phyloP scores from a whole-genome alignment of 2,888 invertebrate species.

The Orgyia antiqua region DNA sequence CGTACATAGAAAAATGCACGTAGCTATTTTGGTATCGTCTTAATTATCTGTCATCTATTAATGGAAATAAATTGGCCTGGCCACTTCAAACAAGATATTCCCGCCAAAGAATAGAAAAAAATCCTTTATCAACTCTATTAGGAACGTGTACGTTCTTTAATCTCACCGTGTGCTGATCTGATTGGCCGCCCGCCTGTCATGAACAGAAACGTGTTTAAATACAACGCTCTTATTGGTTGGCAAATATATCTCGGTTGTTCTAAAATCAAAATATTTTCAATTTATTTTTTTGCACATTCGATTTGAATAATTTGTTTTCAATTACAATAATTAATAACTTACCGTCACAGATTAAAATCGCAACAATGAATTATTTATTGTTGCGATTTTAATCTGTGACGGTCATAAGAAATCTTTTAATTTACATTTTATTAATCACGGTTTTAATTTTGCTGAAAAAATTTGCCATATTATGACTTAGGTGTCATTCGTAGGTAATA shows the following conservation, averaged over 20 bases:
- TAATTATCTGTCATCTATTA: no score
- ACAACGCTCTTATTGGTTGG: constrained; percentile 57
- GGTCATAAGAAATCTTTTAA: no score
- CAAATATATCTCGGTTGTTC: constrained; percentile 29
- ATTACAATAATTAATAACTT: constrained; percentile 17
- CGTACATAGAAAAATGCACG: no score
- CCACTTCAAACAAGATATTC: constrained; percentile 25
- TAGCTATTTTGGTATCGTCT: no score
- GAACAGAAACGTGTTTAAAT: constrained; percentile 65
- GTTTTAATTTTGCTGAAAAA: no score
- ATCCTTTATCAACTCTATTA: constrained; percentile 58
- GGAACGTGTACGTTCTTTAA: constrained; percentile 52
- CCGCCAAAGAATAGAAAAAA: constrained; percentile 26
- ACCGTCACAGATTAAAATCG: no score
- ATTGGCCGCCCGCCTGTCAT: constrained; percentile 70
- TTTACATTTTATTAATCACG: no score
- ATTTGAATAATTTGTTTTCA: constrained; percentile 45
- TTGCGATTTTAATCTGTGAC: no score
- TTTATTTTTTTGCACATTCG: constrained; percentile 39
- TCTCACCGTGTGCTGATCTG: constrained; percentile 59
- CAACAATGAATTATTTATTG: neutral
- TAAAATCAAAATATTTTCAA: constrained; percentile 47
- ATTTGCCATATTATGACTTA: no score
- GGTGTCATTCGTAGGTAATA: no score
- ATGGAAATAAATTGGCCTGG: no score